Conservation (phyloP, 2,888 invertebrate species). For the Acanthosepion lycidas region DNA sequence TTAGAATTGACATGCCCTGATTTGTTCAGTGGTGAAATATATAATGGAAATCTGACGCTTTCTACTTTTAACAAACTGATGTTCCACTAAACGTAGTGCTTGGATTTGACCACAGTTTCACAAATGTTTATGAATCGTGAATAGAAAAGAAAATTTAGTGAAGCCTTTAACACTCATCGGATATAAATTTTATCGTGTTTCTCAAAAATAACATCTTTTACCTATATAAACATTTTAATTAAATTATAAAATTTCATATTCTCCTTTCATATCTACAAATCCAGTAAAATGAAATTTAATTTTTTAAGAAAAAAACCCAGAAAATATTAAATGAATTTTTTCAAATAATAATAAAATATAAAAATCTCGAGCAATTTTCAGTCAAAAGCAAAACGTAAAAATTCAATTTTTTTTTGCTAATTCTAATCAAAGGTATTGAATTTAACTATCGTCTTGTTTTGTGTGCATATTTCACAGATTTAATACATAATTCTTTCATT, state of each 20-base stretch:
- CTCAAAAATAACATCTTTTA: neutral
- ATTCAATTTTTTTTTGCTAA: neutral
- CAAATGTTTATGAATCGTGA: no score
- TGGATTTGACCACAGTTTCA: no score
- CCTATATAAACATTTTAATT: neutral
- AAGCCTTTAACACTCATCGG: no score
- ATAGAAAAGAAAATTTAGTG: no score
- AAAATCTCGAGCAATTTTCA: neutral
- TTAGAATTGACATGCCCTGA: no score
- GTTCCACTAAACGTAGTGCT: no score
- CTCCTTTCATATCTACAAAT: neutral
- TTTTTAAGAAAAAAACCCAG: neutral
- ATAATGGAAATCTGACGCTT: no score
- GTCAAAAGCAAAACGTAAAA: no score
- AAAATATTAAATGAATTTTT: neutral
- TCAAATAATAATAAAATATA: neutral
- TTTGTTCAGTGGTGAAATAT: no score
- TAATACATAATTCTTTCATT: neutral
- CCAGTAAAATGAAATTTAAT: neutral
- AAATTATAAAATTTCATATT: neutral
- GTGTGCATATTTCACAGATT: neutral
- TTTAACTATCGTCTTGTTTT: neutral
- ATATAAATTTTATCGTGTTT: neutral
- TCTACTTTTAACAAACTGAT: no score
- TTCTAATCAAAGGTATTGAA: constrained; percentile 5